A percentile compares a stretch with the other conserved stretches of the same genome.
Evolutionary conservation across 1,140 invertebrate genomes (phyloP).

Genomic region (Amyelois transitella): DNA sequence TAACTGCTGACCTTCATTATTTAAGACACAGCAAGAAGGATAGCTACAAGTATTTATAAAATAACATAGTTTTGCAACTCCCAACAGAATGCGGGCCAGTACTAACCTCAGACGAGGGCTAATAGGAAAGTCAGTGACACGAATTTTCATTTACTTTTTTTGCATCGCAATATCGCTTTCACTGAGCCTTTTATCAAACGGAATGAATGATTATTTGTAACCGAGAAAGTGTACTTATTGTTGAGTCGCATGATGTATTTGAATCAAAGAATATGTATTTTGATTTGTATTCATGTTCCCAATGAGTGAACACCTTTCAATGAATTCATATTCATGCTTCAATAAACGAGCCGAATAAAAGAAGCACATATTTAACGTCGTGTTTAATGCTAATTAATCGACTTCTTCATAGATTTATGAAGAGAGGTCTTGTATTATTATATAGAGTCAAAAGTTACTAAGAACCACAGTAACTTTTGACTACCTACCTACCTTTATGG

Average conservation of each 20-base stretch:
- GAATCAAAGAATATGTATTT: constrained; percentile 38
- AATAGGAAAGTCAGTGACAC: constrained; percentile 61
- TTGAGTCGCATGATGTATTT: constrained; percentile 37
- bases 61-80: background rate
- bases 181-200: constrained; percentile 57
- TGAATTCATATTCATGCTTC: constrained; percentile 20
- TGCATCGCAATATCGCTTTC: constrained; percentile 66
- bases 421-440: no score
- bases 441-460: no score
- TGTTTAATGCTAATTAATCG: no score
- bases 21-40: no score
- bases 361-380: no score
- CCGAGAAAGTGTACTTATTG: constrained; percentile 65
- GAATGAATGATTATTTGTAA: constrained; percentile 55
- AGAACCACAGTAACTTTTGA: no score
- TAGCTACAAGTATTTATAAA: no score
- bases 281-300: constrained; percentile 49
- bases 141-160: constrained; percentile 63
- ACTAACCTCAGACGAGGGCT: constrained; percentile 31
- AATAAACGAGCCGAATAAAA: background rate
- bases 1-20: no score
- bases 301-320: constrained; percentile 51
- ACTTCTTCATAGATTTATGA: no score
- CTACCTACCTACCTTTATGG: no score
- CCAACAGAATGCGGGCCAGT: constrained; percentile 41